These are phyloP conservation scores for Caiman crocodilus DNA, from an alignment of 2,797 vertebrate genomes.

Conservation along the genomic window DNA sequence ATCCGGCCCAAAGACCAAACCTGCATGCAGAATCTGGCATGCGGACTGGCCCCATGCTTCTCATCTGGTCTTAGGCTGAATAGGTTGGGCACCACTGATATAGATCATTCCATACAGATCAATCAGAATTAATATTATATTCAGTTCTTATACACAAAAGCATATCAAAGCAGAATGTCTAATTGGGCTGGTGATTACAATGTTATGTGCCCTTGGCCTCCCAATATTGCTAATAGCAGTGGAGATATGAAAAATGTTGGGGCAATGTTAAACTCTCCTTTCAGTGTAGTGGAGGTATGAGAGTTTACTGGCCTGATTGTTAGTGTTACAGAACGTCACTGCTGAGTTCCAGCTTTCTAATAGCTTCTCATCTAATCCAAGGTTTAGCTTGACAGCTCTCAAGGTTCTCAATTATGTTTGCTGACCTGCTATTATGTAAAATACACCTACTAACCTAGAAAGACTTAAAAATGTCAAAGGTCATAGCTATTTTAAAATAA, in stretches of 20 bases:
- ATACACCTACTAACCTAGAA: not conserved
- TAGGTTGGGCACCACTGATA: no score
- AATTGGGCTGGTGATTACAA: not conserved
- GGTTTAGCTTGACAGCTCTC: not conserved
- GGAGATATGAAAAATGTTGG: not conserved
- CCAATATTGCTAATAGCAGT: not conserved
- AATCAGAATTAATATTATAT: not conserved
- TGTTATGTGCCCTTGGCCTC: not conserved
- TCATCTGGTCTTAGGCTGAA: no score
- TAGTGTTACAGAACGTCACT: not conserved
- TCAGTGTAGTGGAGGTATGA: not conserved
- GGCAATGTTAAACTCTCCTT: not conserved
- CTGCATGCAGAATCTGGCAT: no score
- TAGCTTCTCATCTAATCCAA: constrained; percentile 10
- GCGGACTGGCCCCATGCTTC: no score
- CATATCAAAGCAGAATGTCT: not conserved
- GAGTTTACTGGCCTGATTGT: not conserved
- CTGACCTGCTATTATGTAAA: not conserved
- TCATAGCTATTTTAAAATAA: not conserved
- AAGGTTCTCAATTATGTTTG: not conserved
- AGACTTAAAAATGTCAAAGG: not conserved
- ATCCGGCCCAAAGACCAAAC: no score
- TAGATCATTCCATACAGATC: not conserved
- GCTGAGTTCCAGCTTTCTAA: not conserved
- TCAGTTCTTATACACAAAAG: not conserved